A percentile compares a stretch with the other conserved stretches of the same genome.
Evolutionary conservation across 2,797 vertebrate species (phyloP).

Genomic region (Podarcis siculus): DNA sequence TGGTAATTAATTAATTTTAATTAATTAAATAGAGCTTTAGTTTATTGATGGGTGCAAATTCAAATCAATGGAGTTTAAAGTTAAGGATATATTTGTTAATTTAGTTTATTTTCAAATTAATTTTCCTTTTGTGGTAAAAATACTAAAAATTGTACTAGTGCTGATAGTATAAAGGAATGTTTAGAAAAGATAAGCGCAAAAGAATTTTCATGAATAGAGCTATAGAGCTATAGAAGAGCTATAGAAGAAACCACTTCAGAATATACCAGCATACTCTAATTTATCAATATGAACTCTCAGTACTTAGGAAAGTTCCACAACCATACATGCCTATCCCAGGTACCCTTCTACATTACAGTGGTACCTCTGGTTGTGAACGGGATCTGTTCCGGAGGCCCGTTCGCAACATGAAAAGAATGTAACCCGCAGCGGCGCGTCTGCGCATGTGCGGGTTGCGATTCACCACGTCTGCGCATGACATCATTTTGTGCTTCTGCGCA

Average conservation of each 20-base stretch:
- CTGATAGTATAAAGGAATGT: background rate
- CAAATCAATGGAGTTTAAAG: background rate
- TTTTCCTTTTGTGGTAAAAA: background rate
- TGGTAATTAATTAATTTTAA: too few relatives aligned
- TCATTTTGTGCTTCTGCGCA: too few relatives aligned
- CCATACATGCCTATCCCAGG: background rate
- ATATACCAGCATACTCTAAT: background rate
- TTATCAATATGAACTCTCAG: background rate
- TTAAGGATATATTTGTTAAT: background rate
- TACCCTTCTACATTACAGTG: background rate
- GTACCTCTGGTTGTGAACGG: too few relatives aligned
- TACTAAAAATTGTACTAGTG: background rate
- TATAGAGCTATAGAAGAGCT: too few relatives aligned
- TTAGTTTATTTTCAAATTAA: background rate
- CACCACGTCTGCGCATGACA: too few relatives aligned
- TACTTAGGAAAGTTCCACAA: background rate
- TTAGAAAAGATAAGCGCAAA: background rate
- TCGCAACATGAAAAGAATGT: too few relatives aligned
- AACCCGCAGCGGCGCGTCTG: too few relatives aligned
- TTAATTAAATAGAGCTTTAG: background rate
- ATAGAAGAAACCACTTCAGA: background rate
- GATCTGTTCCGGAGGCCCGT: too few relatives aligned
- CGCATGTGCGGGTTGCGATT: too few relatives aligned
- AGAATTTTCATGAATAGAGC: background rate
- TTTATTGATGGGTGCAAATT: background rate